Evolutionary conservation across 2,888 invertebrate species (phyloP).

Genomic region (Flexamia atlantica): DNA sequence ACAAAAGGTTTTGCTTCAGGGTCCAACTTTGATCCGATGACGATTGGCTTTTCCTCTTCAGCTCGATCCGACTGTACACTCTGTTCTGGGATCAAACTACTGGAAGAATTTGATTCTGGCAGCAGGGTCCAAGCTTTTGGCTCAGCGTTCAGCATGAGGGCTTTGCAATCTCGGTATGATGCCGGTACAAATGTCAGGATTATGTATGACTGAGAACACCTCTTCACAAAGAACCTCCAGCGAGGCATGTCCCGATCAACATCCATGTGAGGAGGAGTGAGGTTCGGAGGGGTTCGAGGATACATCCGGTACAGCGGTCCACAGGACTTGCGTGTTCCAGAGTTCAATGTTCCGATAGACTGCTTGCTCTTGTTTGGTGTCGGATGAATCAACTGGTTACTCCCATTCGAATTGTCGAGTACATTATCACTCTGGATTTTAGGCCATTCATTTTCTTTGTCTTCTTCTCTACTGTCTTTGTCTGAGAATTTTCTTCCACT

Average conservation of each 20-base stretch:
- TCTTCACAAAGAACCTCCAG: conserved; percentile 84
- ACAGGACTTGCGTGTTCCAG: conserved; percentile 52
- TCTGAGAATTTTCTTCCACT: conserved; percentile 64
- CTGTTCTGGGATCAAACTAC: background rate
- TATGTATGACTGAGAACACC: conserved; percentile 79
- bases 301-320: conserved; percentile 61
- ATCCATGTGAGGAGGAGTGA: conserved; percentile 2
- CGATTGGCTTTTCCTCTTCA: conserved; percentile 28
- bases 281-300: background rate
- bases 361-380: background rate
- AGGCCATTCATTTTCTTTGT: conserved; percentile 41
- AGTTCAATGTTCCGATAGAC: background rate
- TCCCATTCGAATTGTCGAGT: background rate
- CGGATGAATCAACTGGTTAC: background rate
- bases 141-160: conserved; percentile 70
- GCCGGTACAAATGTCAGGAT: conserved; percentile 83
- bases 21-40: conserved; percentile 64
- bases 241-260: conserved; percentile 67
- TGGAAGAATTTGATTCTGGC: background rate
- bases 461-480: conserved; percentile 49
- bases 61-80: background rate
- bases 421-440: conserved; percentile 10
- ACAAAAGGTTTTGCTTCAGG: conserved; percentile 66
- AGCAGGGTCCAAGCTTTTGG: conserved; percentile 65
- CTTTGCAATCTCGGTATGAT: conserved; percentile 75